phyloP scores from a whole-genome alignment of 1,140 invertebrate species.

The Platorchestia sp. region DNA sequence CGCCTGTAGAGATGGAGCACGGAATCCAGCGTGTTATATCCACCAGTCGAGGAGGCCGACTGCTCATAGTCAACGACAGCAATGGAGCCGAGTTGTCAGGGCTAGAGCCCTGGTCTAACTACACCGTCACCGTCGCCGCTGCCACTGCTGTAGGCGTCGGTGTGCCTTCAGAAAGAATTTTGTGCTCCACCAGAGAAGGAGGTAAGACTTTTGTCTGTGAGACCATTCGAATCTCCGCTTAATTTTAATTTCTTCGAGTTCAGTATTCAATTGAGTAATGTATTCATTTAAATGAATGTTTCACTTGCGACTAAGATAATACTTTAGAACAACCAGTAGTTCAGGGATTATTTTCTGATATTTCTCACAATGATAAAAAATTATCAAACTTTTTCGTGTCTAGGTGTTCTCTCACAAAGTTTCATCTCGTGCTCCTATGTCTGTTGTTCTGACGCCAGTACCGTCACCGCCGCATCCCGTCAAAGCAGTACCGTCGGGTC shows the following conservation, averaged over 20 bases:
- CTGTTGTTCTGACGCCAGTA: neutral
- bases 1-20: neutral
- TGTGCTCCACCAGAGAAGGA: conserved; percentile 55
- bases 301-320: no score
- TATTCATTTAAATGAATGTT: neutral
- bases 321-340: no score
- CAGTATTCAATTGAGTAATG: neutral
- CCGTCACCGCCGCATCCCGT: conserved; percentile 35
- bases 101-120: conserved; percentile 54
- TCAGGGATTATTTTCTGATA: no score
- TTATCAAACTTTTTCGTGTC: neutral
- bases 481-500: conserved; percentile 40
- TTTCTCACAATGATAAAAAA: no score
- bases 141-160: conserved; percentile 27
- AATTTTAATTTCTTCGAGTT: neutral
- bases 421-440: neutral
- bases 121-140: conserved; percentile 47
- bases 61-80: conserved; percentile 25
- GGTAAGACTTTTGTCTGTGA: neutral
- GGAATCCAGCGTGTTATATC: conserved; percentile 8
- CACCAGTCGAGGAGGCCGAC: neutral
- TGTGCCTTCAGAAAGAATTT: conserved; percentile 24
- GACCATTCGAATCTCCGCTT: neutral
- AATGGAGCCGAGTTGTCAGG: neutral
- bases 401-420: neutral